Conservation (phyloP, 2,113 vertebrate species). For the Dasyurus viverrinus region DNA sequence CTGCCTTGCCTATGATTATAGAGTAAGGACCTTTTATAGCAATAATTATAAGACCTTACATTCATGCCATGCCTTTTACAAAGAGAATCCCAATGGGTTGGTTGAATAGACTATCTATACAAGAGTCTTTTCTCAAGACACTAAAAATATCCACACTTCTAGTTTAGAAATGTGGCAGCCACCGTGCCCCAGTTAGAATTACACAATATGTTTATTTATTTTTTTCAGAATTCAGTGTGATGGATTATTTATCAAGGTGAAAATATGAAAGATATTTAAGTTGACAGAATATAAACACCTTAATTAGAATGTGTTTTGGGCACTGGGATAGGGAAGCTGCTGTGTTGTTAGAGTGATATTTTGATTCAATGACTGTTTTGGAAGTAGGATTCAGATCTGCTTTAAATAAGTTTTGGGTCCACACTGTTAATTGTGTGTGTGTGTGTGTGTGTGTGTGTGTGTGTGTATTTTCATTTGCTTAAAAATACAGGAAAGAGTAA, state of each 20-base stretch:
- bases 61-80: conserved; percentile 76
- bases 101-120: conserved; percentile 74
- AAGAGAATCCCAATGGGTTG: conserved; percentile 76
- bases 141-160: conserved; percentile 76
- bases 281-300: conserved; percentile 19
- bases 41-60: conserved; percentile 76
- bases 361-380: background rate
- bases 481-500: background rate
- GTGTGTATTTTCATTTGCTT: background rate
- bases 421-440: background rate
- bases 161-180: conserved; percentile 65
- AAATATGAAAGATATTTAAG: conserved; percentile 53
- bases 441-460: background rate
- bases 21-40: conserved; percentile 74
- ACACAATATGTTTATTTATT: conserved; percentile 67
- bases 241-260: conserved; percentile 61
- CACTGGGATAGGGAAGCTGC: background rate
- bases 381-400: background rate
- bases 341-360: background rate
- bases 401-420: background rate
- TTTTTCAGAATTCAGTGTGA: conserved; percentile 64
- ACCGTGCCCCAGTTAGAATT: conserved; percentile 64
- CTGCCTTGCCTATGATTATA: conserved; percentile 76
- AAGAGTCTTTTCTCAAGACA: conserved; percentile 68
- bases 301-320: background rate